Base-by-base conservation (phyloP, 35 echinoderm and acorn worm genomes). In the Strongylocentrotus purpuratus region DNA sequence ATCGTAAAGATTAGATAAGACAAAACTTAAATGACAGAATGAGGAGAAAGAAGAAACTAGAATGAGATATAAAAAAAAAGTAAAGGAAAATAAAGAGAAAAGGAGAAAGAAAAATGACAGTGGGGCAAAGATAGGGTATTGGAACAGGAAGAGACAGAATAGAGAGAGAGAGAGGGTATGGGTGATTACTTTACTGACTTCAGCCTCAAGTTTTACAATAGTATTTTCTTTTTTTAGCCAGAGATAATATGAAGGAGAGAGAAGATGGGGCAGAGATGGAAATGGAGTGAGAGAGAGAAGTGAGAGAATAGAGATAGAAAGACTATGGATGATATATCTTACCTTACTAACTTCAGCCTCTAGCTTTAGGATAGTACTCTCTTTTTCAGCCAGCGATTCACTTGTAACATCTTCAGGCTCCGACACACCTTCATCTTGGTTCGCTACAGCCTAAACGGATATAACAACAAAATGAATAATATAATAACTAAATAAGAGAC, bases 271-370 rank as follows among this genome's bases (percentile, higher is more conserved):
- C 2, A 33, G 85, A 33, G 85, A 33, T 13, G 22, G 22, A 31
- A 33, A 33, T 31, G 85, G 85, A n/a, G n/a, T n/a, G n/a, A n/a
- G n/a, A 33, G 85, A 31, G 85, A 33, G 85, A 9, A 33, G 89
- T 1, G 25, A 10, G 88, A 33, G 88, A 31, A 91, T 41, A 41
- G 11, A 35, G 46, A 86, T n/a, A 86, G 33, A 33, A 1, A 22
- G 85, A 32, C n/a, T 9, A 46, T 33, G 13, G 87, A 18, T 46
- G 32, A 88, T 41, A 33, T 32, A 61, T 94, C 25, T 94, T 95
- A 99, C 98, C 96, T 99, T 99, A 94, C 95, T 94, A 28, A 97
- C 95, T 87, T 99, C 98, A 33, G 98, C 91, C 91, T 99, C 98
- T 61, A 99, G 33, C 86, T 95, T 96, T 70, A 97, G 33, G 20